phyloP scores from a whole-genome alignment of 1,140 invertebrate genomes.

The Heliconius congener region DNA sequence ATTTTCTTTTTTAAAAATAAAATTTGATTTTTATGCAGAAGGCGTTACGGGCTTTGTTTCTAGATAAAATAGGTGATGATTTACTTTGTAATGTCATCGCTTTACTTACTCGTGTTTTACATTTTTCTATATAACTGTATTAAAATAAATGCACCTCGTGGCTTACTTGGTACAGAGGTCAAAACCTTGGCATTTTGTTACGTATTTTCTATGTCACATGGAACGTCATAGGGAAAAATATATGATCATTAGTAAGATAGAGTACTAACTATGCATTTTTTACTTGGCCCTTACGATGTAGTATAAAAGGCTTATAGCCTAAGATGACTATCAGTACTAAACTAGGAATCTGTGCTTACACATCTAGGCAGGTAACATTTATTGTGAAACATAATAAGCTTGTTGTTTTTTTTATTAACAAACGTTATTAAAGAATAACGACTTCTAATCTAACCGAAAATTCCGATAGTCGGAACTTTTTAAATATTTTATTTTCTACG shows the following conservation, averaged over 20 bases:
- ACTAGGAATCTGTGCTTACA: slow-evolving; percentile 22
- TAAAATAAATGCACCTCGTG: neutral
- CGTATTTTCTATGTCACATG: slow-evolving; percentile 7
- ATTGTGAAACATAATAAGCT: neutral
- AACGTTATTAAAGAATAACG: neutral
- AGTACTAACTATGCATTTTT: slow-evolving; percentile 16
- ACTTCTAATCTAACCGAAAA: neutral
- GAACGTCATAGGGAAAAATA: slow-evolving; percentile 28
- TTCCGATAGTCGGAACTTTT: too few species aligned
- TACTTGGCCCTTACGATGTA: slow-evolving; percentile 21
- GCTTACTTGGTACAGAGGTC: slow-evolving; percentile 20
- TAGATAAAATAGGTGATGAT: neutral
- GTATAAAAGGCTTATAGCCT: slow-evolving; percentile 45
- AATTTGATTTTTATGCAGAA: neutral
- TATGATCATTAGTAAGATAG: neutral
- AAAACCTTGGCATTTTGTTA: slow-evolving; percentile 24
- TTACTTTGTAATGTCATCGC: neutral
- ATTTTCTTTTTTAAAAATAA: too few species aligned
- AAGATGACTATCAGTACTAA: slow-evolving; percentile 26
- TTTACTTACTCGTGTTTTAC: neutral
- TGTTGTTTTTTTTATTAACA: neutral
- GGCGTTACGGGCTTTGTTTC: neutral
- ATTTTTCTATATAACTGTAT: neutral
- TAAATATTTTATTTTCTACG: too few species aligned
- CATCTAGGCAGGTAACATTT: slow-evolving; percentile 25